A percentile compares a stretch with the other conserved stretches of the same genome.
phyloP scores from a whole-genome alignment of 35 echinoderm and acorn worm genomes.

The Chiridota heheva region DNA sequence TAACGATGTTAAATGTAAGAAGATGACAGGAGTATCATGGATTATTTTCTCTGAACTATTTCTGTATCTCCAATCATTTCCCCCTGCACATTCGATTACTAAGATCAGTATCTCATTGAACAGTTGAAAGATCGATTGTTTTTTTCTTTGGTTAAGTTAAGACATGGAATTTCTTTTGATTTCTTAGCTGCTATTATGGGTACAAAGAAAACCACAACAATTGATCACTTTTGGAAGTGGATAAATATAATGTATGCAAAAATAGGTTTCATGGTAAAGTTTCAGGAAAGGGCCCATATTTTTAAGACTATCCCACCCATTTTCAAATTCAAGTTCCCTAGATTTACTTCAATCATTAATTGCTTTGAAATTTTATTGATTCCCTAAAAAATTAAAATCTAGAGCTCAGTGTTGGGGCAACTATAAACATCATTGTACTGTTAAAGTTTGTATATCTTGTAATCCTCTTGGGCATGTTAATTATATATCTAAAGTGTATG shows the following conservation, averaged over 20 bases:
- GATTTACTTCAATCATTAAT: conserved; percentile 44
- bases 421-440: conserved; percentile 43
- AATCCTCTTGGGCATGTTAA: conserved; percentile 31
- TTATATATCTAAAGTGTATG: conserved; percentile 42
- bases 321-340: conserved; percentile 36
- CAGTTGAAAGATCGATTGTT: conserved; percentile 32
- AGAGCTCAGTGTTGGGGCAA: conserved; percentile 30
- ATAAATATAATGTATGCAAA: conserved; percentile 43
- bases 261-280: conserved; percentile 37
- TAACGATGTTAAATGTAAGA: conserved; percentile 29
- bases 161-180: conserved; percentile 33
- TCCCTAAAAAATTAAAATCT: conserved; percentile 19
- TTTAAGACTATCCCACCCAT: conserved; percentile 27
- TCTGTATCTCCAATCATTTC: conserved; percentile 20
- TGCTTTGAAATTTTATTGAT: conserved; percentile 51
- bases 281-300: conserved; percentile 12
- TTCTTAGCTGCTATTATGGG: conserved; percentile 24
- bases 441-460: conserved; percentile 43
- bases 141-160: conserved; percentile 25
- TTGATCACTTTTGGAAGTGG: conserved; percentile 45
- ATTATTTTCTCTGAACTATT: neutral
- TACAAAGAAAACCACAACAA: conserved; percentile 25
- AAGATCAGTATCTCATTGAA: conserved; percentile 17
- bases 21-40: conserved; percentile 25
- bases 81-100: neutral